phyloP scores from a whole-genome alignment of 2,888 invertebrate genomes.

The Epiblema foenella region DNA sequence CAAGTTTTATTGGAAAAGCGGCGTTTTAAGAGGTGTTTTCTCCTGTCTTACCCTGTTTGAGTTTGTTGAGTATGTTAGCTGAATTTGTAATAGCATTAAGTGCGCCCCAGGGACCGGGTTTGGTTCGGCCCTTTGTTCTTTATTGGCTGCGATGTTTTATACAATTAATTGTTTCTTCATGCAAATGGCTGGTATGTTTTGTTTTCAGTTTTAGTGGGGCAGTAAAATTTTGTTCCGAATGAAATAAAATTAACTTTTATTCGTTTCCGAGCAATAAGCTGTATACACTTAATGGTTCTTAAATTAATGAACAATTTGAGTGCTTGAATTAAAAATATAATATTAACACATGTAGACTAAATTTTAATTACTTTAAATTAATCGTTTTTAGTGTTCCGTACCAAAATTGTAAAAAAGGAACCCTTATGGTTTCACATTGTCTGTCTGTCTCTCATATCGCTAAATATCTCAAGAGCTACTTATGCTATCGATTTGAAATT shows the following conservation, averaged over 20 bases:
- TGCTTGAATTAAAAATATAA: background rate
- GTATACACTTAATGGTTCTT: background rate
- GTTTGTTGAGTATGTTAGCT: slow-evolving; percentile 66
- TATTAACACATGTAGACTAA: background rate
- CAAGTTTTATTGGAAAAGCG: background rate
- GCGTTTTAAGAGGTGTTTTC: slow-evolving; percentile 13
- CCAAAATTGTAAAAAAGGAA: too few species aligned
- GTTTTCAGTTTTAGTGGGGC: slow-evolving; percentile 19
- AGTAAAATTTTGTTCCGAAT: slow-evolving; percentile 6
- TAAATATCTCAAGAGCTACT: too few species aligned
- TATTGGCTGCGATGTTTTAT: slow-evolving; percentile 44
- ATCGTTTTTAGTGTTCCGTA: too few species aligned
- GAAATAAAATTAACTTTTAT: slow-evolving; percentile 24
- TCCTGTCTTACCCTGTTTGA: background rate
- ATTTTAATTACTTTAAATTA: too few species aligned
- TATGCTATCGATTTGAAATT: too few species aligned
- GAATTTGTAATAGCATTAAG: slow-evolving; percentile 78
- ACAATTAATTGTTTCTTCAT: slow-evolving; percentile 44
- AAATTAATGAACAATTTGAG: background rate
- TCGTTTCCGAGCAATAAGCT: background rate
- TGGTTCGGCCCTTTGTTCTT: slow-evolving; percentile 42
- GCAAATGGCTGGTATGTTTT: slow-evolving; percentile 38
- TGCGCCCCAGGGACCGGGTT: slow-evolving; percentile 65
- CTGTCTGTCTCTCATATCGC: too few species aligned
- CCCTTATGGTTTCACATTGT: too few species aligned